Evolutionary conservation across 2,113 vertebrate species (phyloP), one percentile per base, ranked within the genome.

Genomic region (Numida meleagris): DNA sequence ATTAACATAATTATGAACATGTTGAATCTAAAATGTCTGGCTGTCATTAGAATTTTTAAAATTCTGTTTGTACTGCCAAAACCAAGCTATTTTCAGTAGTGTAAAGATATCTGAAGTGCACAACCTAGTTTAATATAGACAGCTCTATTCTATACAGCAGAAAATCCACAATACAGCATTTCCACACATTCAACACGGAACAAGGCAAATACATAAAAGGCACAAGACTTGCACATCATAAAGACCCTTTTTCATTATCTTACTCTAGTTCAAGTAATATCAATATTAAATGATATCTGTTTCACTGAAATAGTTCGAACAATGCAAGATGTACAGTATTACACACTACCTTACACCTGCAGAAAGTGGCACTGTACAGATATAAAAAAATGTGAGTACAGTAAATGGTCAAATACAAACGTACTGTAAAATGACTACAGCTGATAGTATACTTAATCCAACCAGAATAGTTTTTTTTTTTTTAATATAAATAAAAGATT

Each of bases 141-240:
- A 97, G 97, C 96, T 97, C 98, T 97, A 97, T 97, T 98, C 93
- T 97, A 98, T 98, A 98, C 94, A 97, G 98, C 97, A 98, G 97
- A 93, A 97, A 97, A 97, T 97, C 97, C 98, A 98, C 98, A 78
- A 96, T 97, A 98, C 97, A 97, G 97, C 98, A 98, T 98, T 98
- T 98, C 95, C 98, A 98, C 98, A 98, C 98, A 98, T 99, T 99
- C 98, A 98, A 99, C 98, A 99, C 97, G 71, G 97, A 98, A 99
- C 98, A 98, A 98, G 99, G 98, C 98, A 98, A 98, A 98, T 98
- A 98, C 98, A 98, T 98, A 98, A 98, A 98, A 99, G 99, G 98
- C 99, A 99, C 98, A 97, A 98, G 98, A 99, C 99, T 98, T 96
- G 98, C 98, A 99, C 98, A 99, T 98, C 97, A 97, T 98, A 97